A percentile compares a stretch with the other conserved stretches of the same genome.
Conservation (phyloP, 2,797 vertebrate genomes). For the Myiotriccus ornatus region DNA sequence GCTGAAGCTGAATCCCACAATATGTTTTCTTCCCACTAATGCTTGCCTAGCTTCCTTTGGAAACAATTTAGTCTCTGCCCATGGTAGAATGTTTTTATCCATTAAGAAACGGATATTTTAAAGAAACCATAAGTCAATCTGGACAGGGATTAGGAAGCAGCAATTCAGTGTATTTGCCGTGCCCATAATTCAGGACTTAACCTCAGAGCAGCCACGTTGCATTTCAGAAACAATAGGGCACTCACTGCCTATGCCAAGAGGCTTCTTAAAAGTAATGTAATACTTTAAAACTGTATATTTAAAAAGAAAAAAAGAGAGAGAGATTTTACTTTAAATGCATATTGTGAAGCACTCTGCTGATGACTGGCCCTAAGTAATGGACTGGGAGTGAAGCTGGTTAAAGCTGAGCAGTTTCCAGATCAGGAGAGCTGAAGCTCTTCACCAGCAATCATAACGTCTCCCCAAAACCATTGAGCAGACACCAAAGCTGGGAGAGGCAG, state of each 20-base stretch:
- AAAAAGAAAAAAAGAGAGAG: background rate
- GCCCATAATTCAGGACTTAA: conserved; percentile 61
- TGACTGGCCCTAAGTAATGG: background rate
- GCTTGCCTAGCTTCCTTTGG: conserved; percentile 65
- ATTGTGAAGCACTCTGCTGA: background rate
- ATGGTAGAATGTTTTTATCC: conserved; percentile 61
- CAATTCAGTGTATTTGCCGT: conserved; percentile 46
- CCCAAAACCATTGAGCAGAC: background rate
- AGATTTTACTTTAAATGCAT: background rate
- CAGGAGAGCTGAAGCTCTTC: background rate
- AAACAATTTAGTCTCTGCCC: conserved; percentile 63
- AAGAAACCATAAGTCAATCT: conserved; percentile 67
- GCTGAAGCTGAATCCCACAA: conserved; percentile 47
- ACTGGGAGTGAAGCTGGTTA: background rate
- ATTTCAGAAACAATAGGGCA: conserved; percentile 59
- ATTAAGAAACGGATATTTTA: conserved; percentile 70
- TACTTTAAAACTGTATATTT: conserved; percentile 58
- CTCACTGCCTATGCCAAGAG: conserved; percentile 42
- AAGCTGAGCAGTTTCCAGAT: background rate
- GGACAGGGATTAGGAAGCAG: conserved; percentile 58
- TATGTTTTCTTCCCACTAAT: conserved; percentile 61
- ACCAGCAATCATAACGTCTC: background rate
- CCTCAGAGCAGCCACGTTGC: conserved; percentile 67
- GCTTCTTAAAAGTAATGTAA: conserved; percentile 61
- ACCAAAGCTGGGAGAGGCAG: background rate